A percentile compares a stretch with the other conserved stretches of the same genome.
Evolutionary conservation across 2,797 vertebrate genomes (phyloP).

Genomic region (Pseudochirops cupreus): DNA sequence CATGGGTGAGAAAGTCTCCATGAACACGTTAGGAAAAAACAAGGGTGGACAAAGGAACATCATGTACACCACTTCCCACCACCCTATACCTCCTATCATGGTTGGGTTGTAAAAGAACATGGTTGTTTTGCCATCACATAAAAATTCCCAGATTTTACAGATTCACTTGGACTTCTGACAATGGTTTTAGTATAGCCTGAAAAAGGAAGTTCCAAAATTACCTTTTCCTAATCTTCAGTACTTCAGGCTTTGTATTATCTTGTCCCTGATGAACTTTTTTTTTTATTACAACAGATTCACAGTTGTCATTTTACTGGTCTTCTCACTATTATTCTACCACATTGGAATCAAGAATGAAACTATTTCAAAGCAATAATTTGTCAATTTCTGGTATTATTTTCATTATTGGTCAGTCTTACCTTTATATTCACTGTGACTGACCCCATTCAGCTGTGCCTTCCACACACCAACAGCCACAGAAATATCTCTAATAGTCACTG

Average conservation of each 20-base stretch:
- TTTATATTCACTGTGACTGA: no score
- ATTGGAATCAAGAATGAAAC: no score
- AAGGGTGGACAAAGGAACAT: neutral
- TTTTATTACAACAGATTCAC: neutral
- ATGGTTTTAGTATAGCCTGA: neutral
- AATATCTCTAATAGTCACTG: no score
- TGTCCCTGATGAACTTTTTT: neutral
- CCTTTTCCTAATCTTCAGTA: neutral
- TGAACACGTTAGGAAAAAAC: neutral
- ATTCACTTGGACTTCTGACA: neutral
- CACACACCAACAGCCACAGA: no score
- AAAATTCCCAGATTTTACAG: neutral
- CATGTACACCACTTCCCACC: neutral
- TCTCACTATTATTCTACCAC: neutral
- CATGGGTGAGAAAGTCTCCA: neutral
- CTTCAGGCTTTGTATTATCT: neutral
- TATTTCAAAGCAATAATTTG: no score
- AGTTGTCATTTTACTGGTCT: neutral
- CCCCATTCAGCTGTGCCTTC: no score
- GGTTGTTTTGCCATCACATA: neutral
- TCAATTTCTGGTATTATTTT: no score
- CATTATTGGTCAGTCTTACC: no score
- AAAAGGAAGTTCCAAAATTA: neutral
- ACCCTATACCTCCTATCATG: neutral
- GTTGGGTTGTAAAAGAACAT: neutral